These are phyloP conservation scores for Accipiter virgatus DNA, from an alignment of 2,113 vertebrate species.

Conservation along the genomic window DNA sequence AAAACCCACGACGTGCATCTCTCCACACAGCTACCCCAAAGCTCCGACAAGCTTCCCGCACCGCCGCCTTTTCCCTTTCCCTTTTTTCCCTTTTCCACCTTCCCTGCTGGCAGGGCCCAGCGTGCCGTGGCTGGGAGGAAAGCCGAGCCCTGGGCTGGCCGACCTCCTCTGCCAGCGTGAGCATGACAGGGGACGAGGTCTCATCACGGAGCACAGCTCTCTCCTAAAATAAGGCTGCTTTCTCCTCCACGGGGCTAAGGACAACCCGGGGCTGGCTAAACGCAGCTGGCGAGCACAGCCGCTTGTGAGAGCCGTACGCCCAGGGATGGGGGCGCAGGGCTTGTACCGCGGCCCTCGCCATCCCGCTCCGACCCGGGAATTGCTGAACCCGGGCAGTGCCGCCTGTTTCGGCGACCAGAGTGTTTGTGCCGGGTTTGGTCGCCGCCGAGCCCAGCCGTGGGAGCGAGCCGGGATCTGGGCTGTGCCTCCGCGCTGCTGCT, in stretches of 20 bases:
- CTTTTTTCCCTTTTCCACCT: no score
- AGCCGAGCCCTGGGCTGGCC: background rate
- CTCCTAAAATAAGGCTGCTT: background rate
- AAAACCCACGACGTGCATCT: background rate
- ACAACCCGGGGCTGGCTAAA: background rate
- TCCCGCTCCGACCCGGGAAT: accelerated
- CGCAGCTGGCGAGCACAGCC: background rate
- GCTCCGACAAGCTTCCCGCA: background rate
- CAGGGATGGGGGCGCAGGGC: background rate
- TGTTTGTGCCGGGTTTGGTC: background rate
- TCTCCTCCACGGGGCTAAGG: background rate
- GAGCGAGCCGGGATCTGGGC: background rate
- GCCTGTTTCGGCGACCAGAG: accelerated
- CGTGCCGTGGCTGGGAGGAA: background rate
- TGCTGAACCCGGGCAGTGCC: background rate
- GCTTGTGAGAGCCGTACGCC: background rate
- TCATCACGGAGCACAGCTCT: background rate
- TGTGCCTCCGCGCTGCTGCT: background rate
- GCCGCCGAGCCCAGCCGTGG: background rate
- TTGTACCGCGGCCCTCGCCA: background rate
- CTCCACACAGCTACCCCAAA: background rate
- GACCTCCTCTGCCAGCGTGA: background rate
- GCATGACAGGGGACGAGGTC: background rate
- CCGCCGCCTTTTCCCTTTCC: background rate
- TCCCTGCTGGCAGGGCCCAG: background rate